Base-by-base conservation (phyloP, 2,113 vertebrate species). In the Epinephelus fuscoguttatus region DNA sequence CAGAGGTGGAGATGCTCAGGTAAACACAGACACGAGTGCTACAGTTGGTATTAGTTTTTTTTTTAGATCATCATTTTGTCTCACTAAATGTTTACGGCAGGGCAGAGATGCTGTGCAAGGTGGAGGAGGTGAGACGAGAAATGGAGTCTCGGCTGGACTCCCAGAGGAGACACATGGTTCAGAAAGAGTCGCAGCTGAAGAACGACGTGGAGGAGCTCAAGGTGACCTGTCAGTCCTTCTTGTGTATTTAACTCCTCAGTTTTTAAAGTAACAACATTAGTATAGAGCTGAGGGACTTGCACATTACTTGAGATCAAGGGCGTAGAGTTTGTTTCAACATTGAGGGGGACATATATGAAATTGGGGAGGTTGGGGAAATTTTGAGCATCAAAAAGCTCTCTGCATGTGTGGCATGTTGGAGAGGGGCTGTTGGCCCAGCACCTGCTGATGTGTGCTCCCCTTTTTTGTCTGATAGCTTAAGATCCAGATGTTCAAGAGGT, bases 141-240 rank as follows among this genome's bases (percentile, higher is more conserved):
- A 97, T 98, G 96, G 96, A 98, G 89, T 97, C 96, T 30, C 95
- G 96, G 45, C 90, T 98, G 92, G 97, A 97, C 92, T 97, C 97
- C 3, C 97, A 97, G 93, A 97, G 97, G 88, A 95, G 97, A 84
- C 96, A 98, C 87, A 97, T 97, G 97, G 97, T 98, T 85, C 97
- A 97, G 90, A 97, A 97, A 85, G 97, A 98, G 88, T 96, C 95
- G 21, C 81, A 96, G 82, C 91, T 97, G 85, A 97, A 96, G 94
- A 96, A 93, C 13, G 96, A 97, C 78, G 96, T 98, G 81, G 96
- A 97, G 85, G 96, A 97, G 71, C 94, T 97, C 8, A 98, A 97
- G 96, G 97, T 98, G 94, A 88, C 17, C 55, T 27, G 45, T 78
- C 45, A 57, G 23, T 66, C 19, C 50, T 56, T 53, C 61, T 42